phyloP scores from a whole-genome alignment of 2,113 vertebrate genomes.

The Silurus meridionalis region DNA sequence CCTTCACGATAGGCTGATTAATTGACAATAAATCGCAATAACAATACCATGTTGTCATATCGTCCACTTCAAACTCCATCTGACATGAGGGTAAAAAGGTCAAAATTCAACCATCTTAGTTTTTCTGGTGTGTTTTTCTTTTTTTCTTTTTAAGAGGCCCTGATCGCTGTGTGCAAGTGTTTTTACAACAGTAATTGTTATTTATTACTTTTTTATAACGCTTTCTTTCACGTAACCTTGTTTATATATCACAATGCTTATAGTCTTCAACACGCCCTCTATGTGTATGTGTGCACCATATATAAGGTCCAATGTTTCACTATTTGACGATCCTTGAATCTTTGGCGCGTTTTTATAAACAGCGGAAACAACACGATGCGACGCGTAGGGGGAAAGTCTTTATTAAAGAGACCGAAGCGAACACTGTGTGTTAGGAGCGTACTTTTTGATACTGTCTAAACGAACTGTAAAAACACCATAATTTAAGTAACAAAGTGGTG shows the following conservation, averaged over 20 bases:
- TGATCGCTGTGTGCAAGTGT: conserved; percentile 1
- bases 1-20: not conserved
- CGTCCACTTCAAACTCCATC: not conserved
- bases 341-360: not conserved
- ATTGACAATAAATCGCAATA: not conserved
- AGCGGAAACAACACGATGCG: no score
- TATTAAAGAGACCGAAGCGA: conserved; percentile 18
- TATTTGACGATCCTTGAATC: not conserved
- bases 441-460: not conserved
- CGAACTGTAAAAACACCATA: not conserved
- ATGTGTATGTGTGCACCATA: not conserved
- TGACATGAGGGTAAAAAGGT: no score
- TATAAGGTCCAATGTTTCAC: not conserved
- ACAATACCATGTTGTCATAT: not conserved
- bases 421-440: conserved; percentile 17
- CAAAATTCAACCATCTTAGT: not conserved
- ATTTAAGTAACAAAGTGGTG: not conserved
- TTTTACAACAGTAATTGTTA: conserved; percentile 14
- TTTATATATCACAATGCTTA: not conserved
- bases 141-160: not conserved
- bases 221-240: not conserved
- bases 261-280: not conserved
- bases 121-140: not conserved
- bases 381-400: not conserved
- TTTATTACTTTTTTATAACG: conserved; percentile 23